Conservation (phyloP, 1,140 invertebrate genomes). For the Papilio dardanus region DNA sequence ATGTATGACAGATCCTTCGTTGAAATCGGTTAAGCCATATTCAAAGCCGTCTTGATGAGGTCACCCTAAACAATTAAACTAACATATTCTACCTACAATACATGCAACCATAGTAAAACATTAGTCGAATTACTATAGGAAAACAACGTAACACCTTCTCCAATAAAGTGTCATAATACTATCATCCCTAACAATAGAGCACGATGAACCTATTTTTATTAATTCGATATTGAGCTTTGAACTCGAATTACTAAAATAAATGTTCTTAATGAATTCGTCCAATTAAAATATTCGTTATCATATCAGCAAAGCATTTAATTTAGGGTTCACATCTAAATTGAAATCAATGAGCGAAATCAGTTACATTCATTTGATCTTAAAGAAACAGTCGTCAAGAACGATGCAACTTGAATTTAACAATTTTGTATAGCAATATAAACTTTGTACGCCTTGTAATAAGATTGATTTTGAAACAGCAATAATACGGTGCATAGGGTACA, state of each 20-base stretch:
- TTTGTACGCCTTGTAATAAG: neutral
- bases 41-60: too few relatives aligned
- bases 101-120: too few relatives aligned
- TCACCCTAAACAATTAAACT: too few relatives aligned
- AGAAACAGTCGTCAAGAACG: constrained; percentile 28
- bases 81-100: too few relatives aligned
- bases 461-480: neutral
- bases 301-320: constrained; percentile 19
- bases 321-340: constrained; percentile 29
- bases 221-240: too few relatives aligned
- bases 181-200: too few relatives aligned
- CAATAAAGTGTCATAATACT: too few relatives aligned
- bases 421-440: constrained; percentile 1
- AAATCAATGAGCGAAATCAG: constrained; percentile 36
- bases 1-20: too few relatives aligned
- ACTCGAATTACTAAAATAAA: neutral
- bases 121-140: too few relatives aligned
- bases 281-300: constrained; percentile 1
- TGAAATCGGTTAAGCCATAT: too few relatives aligned
- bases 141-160: too few relatives aligned
- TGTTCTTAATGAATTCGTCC: neutral
- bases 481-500: constrained; percentile 46
- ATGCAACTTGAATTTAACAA: neutral
- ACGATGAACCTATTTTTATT: too few relatives aligned
- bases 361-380: constrained; percentile 34